Base-by-base conservation (phyloP, 37 sponge, comb jelly and placozoan genomes). In the Ianthella basta region DNA sequence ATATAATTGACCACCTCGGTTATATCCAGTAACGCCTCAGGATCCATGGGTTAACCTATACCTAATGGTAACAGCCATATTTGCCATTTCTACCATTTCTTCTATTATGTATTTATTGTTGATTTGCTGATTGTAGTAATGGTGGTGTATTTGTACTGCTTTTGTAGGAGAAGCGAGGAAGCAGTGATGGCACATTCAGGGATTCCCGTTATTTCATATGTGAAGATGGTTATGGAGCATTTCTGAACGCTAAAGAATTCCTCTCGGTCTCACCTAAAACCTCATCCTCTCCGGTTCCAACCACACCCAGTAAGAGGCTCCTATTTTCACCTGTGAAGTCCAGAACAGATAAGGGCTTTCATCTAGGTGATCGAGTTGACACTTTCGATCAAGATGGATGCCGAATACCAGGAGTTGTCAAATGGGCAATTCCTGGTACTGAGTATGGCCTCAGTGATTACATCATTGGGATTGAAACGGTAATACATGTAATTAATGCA, bases 381-480 rank as follows among this genome's bases (percentile, higher is more conserved):
- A 53, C 40, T 4, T 75, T 53, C 40, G 78, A 75, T 23, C 4
- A 50, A 25, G 29, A 70, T 36, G 78, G 54, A 20, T 13, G 38
- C 1, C 21, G 25, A 5, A 13, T 53, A 40, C 18, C 21, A 16
- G 78, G 78, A 23, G 38, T n/a, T 12, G 78, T 75, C 16, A 75
- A 75, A 53, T 75, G 78, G 78, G 78, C 78, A 14, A 1, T 6
- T 70, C 37, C 36, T 70, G 72, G 36, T 2, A 70, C 1, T 2
- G 36, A 70, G 72, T 6, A 35, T 20, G 72, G 10, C 2, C 5
- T 2, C 4, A 33, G 14, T 33, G 2, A 10, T 70, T 41, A 75
- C 53, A 36, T 75, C 53, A 75, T 75, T 75, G 78, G 78, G 10
- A 41, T 75, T 53, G 78, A 75, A 36, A 23, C 54, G 20, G 78